These are phyloP conservation scores for Cephus spinipes DNA, from an alignment of 2,888 invertebrate species.

Conservation along the genomic window DNA sequence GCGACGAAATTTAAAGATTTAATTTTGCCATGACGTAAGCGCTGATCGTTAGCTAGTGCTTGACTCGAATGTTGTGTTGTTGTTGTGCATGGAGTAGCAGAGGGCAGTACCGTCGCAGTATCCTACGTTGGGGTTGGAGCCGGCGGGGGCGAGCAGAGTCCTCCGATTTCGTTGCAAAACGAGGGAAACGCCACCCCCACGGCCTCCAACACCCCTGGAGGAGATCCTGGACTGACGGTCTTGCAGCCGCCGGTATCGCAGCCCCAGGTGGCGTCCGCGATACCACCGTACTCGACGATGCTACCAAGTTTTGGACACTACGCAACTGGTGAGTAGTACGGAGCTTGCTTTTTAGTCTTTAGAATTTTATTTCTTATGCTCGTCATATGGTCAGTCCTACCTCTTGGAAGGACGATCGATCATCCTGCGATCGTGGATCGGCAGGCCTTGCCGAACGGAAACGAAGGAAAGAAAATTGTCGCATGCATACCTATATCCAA, in stretches of 20 bases:
- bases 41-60: conserved; percentile 60
- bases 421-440: conserved; percentile 8
- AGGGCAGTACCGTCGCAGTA: conserved; percentile 64
- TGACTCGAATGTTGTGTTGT: conserved; percentile 65
- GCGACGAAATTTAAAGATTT: background rate
- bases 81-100: conserved; percentile 63
- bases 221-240: conserved; percentile 68
- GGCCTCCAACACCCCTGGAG: conserved; percentile 61
- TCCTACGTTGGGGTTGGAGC: conserved; percentile 64
- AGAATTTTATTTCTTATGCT: background rate
- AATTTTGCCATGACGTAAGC: conserved; percentile 14
- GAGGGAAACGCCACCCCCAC: conserved; percentile 65
- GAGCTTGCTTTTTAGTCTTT: conserved; percentile 22
- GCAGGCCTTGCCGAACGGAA: background rate
- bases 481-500: background rate
- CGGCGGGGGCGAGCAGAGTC: conserved; percentile 64
- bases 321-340: conserved; percentile 72
- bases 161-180: conserved; percentile 62
- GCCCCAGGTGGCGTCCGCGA: conserved; percentile 64
- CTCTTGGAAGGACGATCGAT: conserved; percentile 7
- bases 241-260: conserved; percentile 73
- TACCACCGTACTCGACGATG: conserved; percentile 74
- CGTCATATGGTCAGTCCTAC: background rate
- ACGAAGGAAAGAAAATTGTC: background rate
- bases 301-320: conserved; percentile 79